Percentiles rank a stretch among this genome's conserved stretches.
Conservation (phyloP, 2,797 vertebrate species). For the Sciaenops ocellatus region DNA sequence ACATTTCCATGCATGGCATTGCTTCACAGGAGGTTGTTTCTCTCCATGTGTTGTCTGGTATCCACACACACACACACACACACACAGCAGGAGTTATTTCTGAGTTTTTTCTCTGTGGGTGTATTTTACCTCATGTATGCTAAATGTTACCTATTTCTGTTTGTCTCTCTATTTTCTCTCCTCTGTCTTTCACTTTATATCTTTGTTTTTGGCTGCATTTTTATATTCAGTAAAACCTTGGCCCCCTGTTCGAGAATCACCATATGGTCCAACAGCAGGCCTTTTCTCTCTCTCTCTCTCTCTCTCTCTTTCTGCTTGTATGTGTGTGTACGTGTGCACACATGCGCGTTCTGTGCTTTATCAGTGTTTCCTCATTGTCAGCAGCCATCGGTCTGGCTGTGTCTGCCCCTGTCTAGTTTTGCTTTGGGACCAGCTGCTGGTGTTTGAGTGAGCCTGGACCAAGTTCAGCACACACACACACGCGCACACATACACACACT, state of each 20-base stretch:
- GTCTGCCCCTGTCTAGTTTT: slow-evolving; percentile 62
- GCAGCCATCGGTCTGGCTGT: slow-evolving; percentile 63
- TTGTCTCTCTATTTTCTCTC: slow-evolving; percentile 16
- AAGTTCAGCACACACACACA: slow-evolving; percentile 51
- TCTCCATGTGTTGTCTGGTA: not conserved
- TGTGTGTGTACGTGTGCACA: not conserved
- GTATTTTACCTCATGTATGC: slow-evolving; percentile 33
- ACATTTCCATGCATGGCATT: slow-evolving; percentile 2
- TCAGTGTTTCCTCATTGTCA: slow-evolving; percentile 77
- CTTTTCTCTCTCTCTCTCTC: slow-evolving; percentile 29
- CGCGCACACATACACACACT: slow-evolving; percentile 30
- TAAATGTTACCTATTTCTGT: slow-evolving; percentile 40
- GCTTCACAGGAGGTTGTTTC: slow-evolving; percentile 6
- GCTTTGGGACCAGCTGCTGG: slow-evolving; percentile 68
- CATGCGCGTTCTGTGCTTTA: slow-evolving; percentile 56
- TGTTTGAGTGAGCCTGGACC: slow-evolving; percentile 70
- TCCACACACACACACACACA: not conserved
- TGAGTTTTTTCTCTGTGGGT: not conserved
- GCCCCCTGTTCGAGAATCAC: slow-evolving; percentile 60
- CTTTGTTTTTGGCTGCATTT: slow-evolving; percentile 64
- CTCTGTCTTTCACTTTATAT: slow-evolving; percentile 52
- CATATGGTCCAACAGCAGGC: slow-evolving; percentile 77
- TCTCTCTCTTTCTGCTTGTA: slow-evolving; percentile 16
- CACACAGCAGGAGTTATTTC: slow-evolving; percentile 9
- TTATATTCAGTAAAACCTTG: slow-evolving; percentile 65